Percentiles rank a stretch among this genome's conserved stretches.
Evolutionary conservation across 2,888 invertebrate species (phyloP).

Genomic region (Agonopterix subpropinquella): DNA sequence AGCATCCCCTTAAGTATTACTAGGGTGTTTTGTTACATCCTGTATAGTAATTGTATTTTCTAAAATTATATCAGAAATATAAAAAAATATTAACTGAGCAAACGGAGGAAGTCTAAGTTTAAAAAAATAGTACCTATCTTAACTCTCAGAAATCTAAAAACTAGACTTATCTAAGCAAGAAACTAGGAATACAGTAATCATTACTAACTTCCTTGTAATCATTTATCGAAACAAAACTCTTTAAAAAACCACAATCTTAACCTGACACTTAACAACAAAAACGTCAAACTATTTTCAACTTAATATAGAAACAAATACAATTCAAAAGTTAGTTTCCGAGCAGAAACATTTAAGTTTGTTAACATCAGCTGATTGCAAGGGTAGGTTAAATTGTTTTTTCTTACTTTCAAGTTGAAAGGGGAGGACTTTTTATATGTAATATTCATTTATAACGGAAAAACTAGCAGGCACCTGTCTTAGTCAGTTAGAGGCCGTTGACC

Average conservation of each 20-base stretch:
- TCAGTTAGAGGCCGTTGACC: constrained; percentile 15
- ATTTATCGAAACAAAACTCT: neutral
- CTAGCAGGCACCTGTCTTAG: constrained; percentile 19
- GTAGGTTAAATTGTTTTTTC: constrained; percentile 11
- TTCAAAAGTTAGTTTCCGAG: no score
- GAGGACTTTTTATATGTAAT: constrained; percentile 3
- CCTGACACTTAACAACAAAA: no score
- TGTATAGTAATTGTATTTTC: no score
- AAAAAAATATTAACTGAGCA: no score
- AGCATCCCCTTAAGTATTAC: no score
- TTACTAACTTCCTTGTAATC: neutral
- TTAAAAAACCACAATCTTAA: neutral
- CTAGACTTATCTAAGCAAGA: neutral
- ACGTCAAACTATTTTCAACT: no score
- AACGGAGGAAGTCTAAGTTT: no score
- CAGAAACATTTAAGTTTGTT: constrained; percentile 1
- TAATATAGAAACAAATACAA: no score
- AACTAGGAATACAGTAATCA: neutral
- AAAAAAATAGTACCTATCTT: no score
- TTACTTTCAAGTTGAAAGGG: constrained; percentile 14
- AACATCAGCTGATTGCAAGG: constrained; percentile 18
- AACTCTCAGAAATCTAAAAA: no score
- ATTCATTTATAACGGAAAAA: constrained; percentile 18
- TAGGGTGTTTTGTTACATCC: no score
- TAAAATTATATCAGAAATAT: no score